Percentiles rank a stretch among this genome's conserved stretches.
These are phyloP conservation scores for Zhengitettix transpicula DNA, from an alignment of 2,888 invertebrate species.

Conservation along the genomic window DNA sequence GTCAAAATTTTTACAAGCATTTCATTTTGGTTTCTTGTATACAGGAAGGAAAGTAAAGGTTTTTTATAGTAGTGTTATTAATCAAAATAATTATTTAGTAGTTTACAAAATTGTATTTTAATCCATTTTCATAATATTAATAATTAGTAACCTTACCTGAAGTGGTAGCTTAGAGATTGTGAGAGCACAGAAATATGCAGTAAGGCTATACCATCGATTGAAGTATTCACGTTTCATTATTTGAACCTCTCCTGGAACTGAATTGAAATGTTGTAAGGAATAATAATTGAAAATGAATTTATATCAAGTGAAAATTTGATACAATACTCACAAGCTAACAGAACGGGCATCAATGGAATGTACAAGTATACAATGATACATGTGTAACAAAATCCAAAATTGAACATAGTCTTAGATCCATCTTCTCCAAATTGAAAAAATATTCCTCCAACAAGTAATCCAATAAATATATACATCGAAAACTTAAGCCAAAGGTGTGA, in stretches of 20 bases:
- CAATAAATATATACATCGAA: conserved; percentile 47
- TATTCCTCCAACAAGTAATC: conserved; percentile 48
- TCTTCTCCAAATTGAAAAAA: conserved; percentile 61
- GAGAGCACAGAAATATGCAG: conserved; percentile 61
- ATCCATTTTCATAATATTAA: too few relatives aligned
- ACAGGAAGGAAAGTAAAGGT: too few relatives aligned
- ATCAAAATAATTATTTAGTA: too few relatives aligned
- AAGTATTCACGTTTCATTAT: conserved; percentile 66
- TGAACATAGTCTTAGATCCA: conserved; percentile 65
- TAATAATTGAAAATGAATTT: not conserved
- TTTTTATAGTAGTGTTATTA: too few relatives aligned
- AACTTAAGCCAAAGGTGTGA: conserved; percentile 53
- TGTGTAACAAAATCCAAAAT: conserved; percentile 70
- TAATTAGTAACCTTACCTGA: conserved; percentile 31
- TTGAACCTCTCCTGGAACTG: conserved; percentile 65
- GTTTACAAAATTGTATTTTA: too few relatives aligned
- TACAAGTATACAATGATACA: conserved; percentile 65
- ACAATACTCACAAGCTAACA: conserved; percentile 54
- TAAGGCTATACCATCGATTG: conserved; percentile 68
- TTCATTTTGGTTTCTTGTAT: too few relatives aligned
- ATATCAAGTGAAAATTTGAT: not conserved
- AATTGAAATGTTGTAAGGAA: conserved; percentile 18
- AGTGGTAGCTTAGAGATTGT: conserved; percentile 53
- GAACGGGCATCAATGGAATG: conserved; percentile 65
- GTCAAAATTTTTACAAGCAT: too few relatives aligned